phyloP scores from a whole-genome alignment of 2,113 vertebrate species.

The Rhodinocichla rosea region DNA sequence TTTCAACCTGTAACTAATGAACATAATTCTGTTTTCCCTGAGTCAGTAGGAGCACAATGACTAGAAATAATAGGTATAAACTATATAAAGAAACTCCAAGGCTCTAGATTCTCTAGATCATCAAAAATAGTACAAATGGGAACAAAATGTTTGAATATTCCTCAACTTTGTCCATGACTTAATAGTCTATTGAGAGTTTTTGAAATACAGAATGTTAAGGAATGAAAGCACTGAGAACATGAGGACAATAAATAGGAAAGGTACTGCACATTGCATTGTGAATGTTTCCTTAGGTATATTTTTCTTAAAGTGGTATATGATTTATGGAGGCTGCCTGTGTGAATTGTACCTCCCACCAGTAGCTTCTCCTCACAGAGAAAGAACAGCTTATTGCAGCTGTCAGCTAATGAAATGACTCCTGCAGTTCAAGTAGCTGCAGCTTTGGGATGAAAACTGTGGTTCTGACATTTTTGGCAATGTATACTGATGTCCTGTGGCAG shows the following conservation, averaged over 20 bases:
- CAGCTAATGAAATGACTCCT: constrained; percentile 44
- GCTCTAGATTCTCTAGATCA: neutral
- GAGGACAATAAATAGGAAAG: neutral
- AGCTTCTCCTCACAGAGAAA: constrained; percentile 3
- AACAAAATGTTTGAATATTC: neutral
- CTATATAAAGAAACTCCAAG: neutral
- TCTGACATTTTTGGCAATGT: constrained; percentile 19
- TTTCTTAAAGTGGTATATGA: constrained; percentile 24
- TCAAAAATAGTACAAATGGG: neutral
- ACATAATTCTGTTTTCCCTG: neutral
- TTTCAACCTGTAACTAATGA: neutral
- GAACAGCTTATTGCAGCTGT: constrained; percentile 37
- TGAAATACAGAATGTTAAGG: neutral
- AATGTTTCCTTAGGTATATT: neutral
- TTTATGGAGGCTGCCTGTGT: constrained; percentile 16
- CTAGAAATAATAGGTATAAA: neutral
- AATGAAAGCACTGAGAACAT: neutral
- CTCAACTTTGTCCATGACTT: neutral
- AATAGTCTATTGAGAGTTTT: neutral
- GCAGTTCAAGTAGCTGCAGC: constrained; percentile 24
- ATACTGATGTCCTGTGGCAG: neutral
- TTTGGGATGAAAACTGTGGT: constrained; percentile 25
- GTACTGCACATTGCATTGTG: neutral
- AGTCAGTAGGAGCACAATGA: neutral
- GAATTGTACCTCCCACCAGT: constrained; percentile 33